phyloP scores from a whole-genome alignment of 2,113 vertebrate species.

The Tragelaphus buxtoni region DNA sequence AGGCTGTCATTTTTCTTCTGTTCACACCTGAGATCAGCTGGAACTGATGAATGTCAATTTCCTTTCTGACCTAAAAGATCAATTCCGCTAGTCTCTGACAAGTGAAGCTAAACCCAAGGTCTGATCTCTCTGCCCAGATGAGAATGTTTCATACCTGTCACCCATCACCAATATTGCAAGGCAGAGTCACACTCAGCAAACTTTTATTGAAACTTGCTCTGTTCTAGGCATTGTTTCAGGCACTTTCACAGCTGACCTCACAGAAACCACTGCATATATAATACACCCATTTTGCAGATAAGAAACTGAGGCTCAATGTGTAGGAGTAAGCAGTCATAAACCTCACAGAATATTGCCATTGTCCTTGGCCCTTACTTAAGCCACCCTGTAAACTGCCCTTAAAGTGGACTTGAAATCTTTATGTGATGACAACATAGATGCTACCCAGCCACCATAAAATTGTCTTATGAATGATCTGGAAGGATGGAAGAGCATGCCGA shows the following conservation, averaged over 20 bases:
- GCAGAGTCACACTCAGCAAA: not conserved
- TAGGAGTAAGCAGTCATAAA: not conserved
- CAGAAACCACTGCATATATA: not conserved
- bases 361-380: not conserved
- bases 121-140: not conserved
- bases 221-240: not conserved
- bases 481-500: not conserved
- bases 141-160: not conserved
- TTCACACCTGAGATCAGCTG: not conserved
- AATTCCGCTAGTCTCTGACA: not conserved
- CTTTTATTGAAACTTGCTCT: not conserved
- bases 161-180: not conserved
- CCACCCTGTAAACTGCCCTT: not conserved
- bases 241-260: not conserved
- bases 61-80: not conserved
- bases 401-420: not conserved
- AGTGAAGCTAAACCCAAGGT: not conserved
- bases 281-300: not conserved
- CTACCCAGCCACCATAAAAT: not conserved
- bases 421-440: not conserved
- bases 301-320: not conserved
- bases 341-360: not conserved
- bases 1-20: not conserved
- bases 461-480: not conserved
- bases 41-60: not conserved